Percentiles rank a stretch among this genome's conserved stretches.
Conservation (phyloP, 92 coral and sea anemone species). For the Phenganax marumi region DNA sequence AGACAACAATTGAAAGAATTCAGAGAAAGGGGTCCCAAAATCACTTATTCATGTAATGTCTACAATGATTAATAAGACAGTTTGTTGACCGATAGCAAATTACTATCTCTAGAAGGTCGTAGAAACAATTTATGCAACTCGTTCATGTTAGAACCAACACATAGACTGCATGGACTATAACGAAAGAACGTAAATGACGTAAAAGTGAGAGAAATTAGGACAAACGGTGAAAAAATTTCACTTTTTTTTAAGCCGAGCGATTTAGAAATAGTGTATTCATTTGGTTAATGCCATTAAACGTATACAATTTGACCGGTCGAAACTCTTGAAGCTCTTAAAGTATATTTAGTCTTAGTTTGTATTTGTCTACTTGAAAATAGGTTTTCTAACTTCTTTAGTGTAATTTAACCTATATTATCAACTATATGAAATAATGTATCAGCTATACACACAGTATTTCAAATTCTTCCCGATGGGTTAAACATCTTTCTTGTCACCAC, state of each 20-base stretch:
- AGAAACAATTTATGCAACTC: background rate
- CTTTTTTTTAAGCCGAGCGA: background rate
- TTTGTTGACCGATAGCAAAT: background rate
- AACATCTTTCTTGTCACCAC: too few relatives aligned
- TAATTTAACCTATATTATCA: too few relatives aligned
- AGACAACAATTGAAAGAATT: background rate
- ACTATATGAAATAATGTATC: too few relatives aligned
- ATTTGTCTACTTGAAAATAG: too few relatives aligned
- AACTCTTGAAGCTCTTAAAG: too few relatives aligned
- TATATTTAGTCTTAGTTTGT: too few relatives aligned
- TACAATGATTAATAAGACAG: background rate
- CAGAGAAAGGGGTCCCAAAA: too few relatives aligned
- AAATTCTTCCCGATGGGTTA: too few relatives aligned
- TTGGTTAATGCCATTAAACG: background rate
- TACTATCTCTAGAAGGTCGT: too few relatives aligned
- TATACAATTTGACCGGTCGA: background rate
- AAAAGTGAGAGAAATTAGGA: background rate
- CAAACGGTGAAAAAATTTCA: background rate
- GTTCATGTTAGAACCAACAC: background rate
- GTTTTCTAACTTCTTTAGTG: too few relatives aligned
- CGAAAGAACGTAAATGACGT: too few relatives aligned
- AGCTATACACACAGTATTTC: too few relatives aligned
- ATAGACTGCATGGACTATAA: slow-evolving; percentile 3
- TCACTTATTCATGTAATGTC: background rate
- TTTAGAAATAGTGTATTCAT: background rate